Evolutionary conservation across 2,113 vertebrate species (phyloP).

Genomic region (Sarotherodon lohbergeri): DNA sequence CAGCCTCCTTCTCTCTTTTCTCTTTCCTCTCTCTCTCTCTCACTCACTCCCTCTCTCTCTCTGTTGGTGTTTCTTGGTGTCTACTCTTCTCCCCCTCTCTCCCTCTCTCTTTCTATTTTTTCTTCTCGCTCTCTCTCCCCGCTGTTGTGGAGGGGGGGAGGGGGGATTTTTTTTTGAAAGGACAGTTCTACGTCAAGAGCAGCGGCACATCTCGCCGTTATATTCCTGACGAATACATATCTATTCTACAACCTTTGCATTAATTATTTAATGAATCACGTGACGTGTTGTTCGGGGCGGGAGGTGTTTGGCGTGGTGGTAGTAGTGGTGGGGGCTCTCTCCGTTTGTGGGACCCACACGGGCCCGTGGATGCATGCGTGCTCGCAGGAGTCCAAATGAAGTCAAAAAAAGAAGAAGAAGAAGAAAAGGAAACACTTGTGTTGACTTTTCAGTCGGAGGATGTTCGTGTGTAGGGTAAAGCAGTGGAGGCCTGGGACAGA

Average conservation of each 20-base stretch:
- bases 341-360: not conserved
- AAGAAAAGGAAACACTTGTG: not conserved
- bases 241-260: constrained; percentile 97
- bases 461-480: not conserved
- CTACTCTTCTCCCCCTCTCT: constrained; percentile 62
- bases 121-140: not conserved
- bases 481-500: not conserved
- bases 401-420: not conserved
- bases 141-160: rapidly evolving
- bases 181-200: constrained; percentile 91
- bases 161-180: not conserved
- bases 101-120: constrained; percentile 22
- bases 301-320: constrained; percentile 53
- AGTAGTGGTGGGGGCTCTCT: constrained; percentile 53
- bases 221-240: constrained; percentile 97
- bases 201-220: constrained; percentile 79
- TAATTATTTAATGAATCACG: constrained; percentile 99
- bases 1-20: constrained; percentile 75
- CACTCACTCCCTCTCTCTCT: not conserved
- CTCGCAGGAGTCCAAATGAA: not conserved
- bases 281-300: constrained; percentile 81
- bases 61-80: constrained; percentile 38
- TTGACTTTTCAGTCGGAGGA: not conserved
- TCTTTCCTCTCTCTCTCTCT: not conserved
- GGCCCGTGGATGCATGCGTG: not conserved